These are phyloP conservation scores for Mustela nigripes DNA, from an alignment of 2,113 vertebrate genomes.

Conservation along the genomic window DNA sequence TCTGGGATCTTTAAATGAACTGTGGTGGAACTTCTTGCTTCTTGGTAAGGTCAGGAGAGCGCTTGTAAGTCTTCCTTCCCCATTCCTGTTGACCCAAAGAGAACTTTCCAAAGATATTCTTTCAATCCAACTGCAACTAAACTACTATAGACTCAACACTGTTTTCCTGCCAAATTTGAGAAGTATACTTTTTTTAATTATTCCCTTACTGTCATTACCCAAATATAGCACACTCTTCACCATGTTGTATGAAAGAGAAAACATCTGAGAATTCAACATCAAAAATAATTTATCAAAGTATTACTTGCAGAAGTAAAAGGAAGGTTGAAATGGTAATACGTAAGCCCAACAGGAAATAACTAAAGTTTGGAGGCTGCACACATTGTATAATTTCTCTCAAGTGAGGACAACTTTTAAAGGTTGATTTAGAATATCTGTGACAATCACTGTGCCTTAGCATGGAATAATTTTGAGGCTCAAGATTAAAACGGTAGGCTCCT, in stretches of 20 bases:
- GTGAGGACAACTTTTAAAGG: slow-evolving; percentile 7
- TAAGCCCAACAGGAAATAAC: background rate
- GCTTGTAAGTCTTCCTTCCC: background rate
- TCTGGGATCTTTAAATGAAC: background rate
- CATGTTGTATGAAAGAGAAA: slow-evolving; percentile 20
- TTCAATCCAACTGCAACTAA: background rate
- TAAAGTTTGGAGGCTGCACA: background rate
- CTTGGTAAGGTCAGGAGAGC: background rate
- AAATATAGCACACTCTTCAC: background rate
- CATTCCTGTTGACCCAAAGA: background rate
- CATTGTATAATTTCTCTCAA: background rate
- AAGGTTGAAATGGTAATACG: background rate
- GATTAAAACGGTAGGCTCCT: background rate
- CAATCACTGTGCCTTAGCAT: background rate
- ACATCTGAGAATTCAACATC: background rate
- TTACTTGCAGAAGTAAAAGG: background rate
- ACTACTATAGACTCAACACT: background rate
- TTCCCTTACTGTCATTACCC: background rate
- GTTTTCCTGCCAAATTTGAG: slow-evolving; percentile 7
- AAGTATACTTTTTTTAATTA: background rate
- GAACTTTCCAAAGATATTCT: slow-evolving; percentile 32
- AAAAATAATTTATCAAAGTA: background rate
- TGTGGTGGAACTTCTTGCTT: background rate
- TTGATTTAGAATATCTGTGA: background rate
- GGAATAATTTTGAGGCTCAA: background rate